These are phyloP conservation scores for Myotis vivesi DNA, from an alignment of 2,797 vertebrate species.

Conservation along the genomic window DNA sequence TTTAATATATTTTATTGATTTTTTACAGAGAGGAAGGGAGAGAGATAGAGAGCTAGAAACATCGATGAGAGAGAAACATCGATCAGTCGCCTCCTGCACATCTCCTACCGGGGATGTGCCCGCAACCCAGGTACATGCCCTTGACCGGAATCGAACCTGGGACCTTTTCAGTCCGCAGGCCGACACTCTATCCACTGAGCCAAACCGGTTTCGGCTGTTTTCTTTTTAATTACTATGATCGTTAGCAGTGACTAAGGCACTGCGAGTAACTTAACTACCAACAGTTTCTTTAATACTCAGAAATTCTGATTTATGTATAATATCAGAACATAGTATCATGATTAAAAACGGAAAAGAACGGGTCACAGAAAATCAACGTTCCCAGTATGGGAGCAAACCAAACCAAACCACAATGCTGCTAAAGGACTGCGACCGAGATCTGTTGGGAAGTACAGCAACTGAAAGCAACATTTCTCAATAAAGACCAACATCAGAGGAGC, in stretches of 20 bases:
- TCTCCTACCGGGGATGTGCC: no score
- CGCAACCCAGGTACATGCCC: no score
- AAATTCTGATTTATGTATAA: background rate
- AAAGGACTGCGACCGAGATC: fast-evolving
- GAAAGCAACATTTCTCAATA: background rate
- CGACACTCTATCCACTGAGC: no score
- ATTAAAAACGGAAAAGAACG: background rate
- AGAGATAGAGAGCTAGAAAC: no score
- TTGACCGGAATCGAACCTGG: no score
- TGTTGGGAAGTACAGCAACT: background rate
- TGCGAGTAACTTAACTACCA: background rate
- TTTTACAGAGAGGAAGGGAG: no score
- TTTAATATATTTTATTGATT: no score
- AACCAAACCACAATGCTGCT: background rate
- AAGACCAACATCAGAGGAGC: background rate
- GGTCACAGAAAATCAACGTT: background rate
- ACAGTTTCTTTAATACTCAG: background rate
- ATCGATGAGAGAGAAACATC: no score
- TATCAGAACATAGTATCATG: background rate
- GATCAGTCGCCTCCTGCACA: no score
- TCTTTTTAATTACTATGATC: background rate
- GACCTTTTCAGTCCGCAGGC: no score
- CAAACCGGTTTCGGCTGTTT: no score
- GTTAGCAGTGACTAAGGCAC: background rate
- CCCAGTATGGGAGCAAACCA: background rate